Evolutionary conservation across 1,140 invertebrate genomes (phyloP).

Genomic region (Idris sp.): DNA sequence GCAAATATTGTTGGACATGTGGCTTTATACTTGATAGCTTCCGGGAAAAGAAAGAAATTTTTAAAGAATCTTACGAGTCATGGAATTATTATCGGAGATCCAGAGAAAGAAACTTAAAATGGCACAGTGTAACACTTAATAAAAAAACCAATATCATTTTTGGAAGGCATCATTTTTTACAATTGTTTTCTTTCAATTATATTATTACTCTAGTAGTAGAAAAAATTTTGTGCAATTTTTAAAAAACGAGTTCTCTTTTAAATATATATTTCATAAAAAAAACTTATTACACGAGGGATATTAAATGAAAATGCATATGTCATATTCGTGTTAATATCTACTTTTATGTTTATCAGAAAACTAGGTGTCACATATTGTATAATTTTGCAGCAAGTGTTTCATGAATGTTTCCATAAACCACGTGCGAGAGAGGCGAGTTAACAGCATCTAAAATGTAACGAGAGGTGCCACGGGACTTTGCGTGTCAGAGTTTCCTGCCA

Average conservation of each 20-base stretch:
- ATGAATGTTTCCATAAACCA: too few species aligned
- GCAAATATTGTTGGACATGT: conserved; percentile 1
- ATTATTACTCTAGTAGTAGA: neutral
- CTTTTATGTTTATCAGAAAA: too few species aligned
- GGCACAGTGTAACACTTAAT: conserved; percentile 1
- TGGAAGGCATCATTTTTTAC: too few species aligned
- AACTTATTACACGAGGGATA: too few species aligned
- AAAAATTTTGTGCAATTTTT: neutral
- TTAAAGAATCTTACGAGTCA: neutral
- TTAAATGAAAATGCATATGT: too few species aligned
- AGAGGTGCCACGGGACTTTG: neutral
- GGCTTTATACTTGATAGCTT: neutral
- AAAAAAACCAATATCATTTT: conserved; percentile 6
- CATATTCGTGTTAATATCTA: too few species aligned
- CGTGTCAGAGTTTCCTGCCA: neutral
- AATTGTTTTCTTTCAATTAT: neutral
- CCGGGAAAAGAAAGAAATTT: neutral
- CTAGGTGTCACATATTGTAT: too few species aligned
- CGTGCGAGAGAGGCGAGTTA: too few species aligned
- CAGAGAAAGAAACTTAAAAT: neutral
- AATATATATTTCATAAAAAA: too few species aligned
- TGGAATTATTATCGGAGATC: neutral
- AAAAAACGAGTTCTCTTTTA: too few species aligned
- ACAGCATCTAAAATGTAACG: neutral
- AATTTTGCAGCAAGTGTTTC: too few species aligned